These are phyloP conservation scores for Drosophila paramelanica DNA, from an alignment of 2,888 invertebrate genomes.

Conservation along the genomic window DNA sequence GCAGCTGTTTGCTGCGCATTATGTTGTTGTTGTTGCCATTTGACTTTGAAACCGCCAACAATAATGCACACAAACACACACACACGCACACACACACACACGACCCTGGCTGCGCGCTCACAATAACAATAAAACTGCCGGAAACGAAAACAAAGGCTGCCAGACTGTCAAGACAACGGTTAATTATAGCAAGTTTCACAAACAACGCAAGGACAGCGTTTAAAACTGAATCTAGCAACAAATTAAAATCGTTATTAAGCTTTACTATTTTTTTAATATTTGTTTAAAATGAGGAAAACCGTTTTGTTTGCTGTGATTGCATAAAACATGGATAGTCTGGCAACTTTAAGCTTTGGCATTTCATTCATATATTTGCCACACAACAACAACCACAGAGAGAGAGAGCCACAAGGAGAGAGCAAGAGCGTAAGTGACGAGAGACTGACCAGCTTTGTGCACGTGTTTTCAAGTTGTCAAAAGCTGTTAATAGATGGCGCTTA, in stretches of 20 bases:
- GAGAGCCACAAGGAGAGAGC: slow-evolving; percentile 8
- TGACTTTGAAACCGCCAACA: slow-evolving; percentile 80
- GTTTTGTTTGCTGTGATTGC: slow-evolving; percentile 28
- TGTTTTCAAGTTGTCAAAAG: slow-evolving; percentile 41
- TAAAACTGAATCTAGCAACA: accelerated
- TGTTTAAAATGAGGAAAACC: background rate
- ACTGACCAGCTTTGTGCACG: slow-evolving; percentile 34
- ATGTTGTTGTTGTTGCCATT: slow-evolving; percentile 63
- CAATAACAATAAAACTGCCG: slow-evolving; percentile 69
- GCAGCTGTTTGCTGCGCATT: slow-evolving; percentile 67
- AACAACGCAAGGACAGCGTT: background rate
- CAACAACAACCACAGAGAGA: slow-evolving; percentile 8
- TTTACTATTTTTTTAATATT: background rate
- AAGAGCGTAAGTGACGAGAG: slow-evolving; percentile 14
- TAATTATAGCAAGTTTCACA: slow-evolving; percentile 8
- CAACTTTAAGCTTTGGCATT: slow-evolving; percentile 41
- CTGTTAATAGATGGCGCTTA: slow-evolving; percentile 43
- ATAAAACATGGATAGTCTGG: slow-evolving; percentile 46
- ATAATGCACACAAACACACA: slow-evolving; percentile 59
- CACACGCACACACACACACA: slow-evolving; percentile 18
- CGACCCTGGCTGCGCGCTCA: slow-evolving; percentile 26
- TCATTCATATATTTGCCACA: slow-evolving; percentile 67
- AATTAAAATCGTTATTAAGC: accelerated
- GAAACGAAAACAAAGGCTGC: slow-evolving; percentile 70
- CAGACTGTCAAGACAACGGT: slow-evolving; percentile 46